Evolutionary conservation across 2,797 vertebrate genomes (phyloP).

Genomic region (Tangara arthus): DNA sequence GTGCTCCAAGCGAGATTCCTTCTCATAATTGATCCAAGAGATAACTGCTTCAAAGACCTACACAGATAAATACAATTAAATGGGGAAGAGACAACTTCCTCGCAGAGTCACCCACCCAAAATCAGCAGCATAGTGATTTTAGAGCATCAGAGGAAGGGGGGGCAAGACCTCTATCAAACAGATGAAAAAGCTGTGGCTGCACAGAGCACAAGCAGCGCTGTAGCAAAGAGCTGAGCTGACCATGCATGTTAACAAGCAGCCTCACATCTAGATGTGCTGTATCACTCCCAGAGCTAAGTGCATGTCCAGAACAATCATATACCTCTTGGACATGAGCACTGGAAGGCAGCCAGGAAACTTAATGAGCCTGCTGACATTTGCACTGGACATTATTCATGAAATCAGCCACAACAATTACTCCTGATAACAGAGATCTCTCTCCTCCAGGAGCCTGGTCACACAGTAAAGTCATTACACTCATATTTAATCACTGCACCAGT

Average conservation of each 20-base stretch:
- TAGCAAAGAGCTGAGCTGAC: not conserved
- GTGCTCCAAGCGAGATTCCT: constrained; percentile 87
- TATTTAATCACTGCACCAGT: not conserved
- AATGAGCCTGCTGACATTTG: constrained; percentile 32
- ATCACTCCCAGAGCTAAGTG: not conserved
- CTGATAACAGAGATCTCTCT: not conserved
- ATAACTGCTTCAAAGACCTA: constrained; percentile 97
- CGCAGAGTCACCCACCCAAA: not conserved
- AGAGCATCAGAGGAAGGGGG: not conserved
- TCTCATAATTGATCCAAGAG: constrained; percentile 93
- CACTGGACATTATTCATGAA: not conserved
- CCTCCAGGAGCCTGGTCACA: not conserved
- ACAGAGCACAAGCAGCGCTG: not conserved
- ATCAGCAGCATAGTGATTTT: not conserved
- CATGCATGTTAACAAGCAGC: not conserved
- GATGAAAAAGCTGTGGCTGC: not conserved
- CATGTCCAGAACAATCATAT: not conserved
- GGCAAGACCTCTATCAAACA: not conserved
- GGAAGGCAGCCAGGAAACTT: constrained; percentile 44
- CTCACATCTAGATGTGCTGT: not conserved
- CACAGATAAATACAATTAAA: constrained; percentile 2
- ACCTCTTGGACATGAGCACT: not conserved
- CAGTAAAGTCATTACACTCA: not conserved
- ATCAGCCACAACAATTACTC: not conserved
- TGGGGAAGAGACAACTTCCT: not conserved